Evolutionary conservation across 2,113 vertebrate genomes (phyloP).

Genomic region (Elaphurus davidianus): DNA sequence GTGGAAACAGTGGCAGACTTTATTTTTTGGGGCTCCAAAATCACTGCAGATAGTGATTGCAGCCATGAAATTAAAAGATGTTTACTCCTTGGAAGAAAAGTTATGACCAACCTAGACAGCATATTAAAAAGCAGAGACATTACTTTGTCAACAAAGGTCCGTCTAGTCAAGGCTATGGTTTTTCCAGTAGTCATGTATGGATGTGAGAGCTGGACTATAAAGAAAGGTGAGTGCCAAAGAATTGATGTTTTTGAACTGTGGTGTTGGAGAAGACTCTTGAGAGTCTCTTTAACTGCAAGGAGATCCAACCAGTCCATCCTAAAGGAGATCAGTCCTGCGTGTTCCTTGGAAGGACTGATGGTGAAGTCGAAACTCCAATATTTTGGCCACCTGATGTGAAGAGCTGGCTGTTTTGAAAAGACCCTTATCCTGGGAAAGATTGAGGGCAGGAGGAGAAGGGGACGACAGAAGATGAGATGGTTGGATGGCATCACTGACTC

Average conservation of each 20-base stretch:
- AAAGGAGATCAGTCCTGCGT: background rate
- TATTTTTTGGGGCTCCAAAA: background rate
- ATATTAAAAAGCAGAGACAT: background rate
- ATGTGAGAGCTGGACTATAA: background rate
- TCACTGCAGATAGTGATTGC: background rate
- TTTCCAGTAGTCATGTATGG: background rate
- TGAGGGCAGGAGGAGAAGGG: background rate
- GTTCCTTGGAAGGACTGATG: background rate
- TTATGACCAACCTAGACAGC: background rate
- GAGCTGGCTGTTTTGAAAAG: background rate
- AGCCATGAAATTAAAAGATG: background rate
- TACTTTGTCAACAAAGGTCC: background rate
- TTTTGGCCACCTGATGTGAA: background rate
- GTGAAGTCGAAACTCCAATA: background rate
- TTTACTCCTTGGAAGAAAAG: background rate
- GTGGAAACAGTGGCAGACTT: background rate
- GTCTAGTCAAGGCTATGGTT: background rate
- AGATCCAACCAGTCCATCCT: background rate
- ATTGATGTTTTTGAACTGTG: background rate
- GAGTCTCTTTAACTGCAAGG: background rate
- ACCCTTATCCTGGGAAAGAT: background rate
- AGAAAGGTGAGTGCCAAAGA: fast-evolving
- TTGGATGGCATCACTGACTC: background rate
- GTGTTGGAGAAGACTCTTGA: background rate
- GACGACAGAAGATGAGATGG: fast-evolving